Base-by-base conservation (phyloP, 2,113 vertebrate species). In the Siniperca knerii region DNA sequence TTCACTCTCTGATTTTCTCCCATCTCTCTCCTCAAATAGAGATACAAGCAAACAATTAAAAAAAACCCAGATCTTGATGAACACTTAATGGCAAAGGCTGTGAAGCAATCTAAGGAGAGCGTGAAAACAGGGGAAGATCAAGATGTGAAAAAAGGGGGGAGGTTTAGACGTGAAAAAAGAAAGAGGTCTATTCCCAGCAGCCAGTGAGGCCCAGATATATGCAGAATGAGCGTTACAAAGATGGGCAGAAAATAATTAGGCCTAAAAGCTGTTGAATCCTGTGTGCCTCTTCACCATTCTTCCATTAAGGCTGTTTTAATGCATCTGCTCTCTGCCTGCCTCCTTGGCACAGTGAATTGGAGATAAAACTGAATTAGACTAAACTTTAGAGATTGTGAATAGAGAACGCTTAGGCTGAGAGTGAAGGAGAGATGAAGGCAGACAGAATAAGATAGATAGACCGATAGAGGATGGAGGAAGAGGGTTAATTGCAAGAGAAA, bases 401-500 rank as follows among this genome's bases (percentile, higher is more conserved):
- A 83, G 58, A 84, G 40, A 85, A 88, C 2, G 16, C 69, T 90
- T 75, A 44, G 58, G 44, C 46, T 73, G 57, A 25, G 69, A 77
- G 67, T 80, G 77, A 81, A 73, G 81, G 40, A 86, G 69, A 83
- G 84, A 90, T 80, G 75, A 86, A 83, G 73, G 61, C 66, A 77
- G 67, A 65, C 8, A 77, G 62, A 75, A 72, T 84, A 77, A 67
- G 82, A 92, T 88, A 29, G 85, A 89, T 29, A 29, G 29, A 82
- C 42, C 29, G 73, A 90, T 83, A 82, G 70, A 71, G 77, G 77
- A 75, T 62, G 64, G 72, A 88, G 79, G 57, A 90, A 65, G 79
- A 85, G 87, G 86, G 87, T 89, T 92, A 93, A 92, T 90, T 93
- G 92, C 90, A 91, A 92, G 82, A 89, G 87, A 89, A 82, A 88